Evolutionary conservation across 2,888 invertebrate species (phyloP), one percentile per base, ranked within the genome.

Genomic region (Thymelicus lineola): DNA sequence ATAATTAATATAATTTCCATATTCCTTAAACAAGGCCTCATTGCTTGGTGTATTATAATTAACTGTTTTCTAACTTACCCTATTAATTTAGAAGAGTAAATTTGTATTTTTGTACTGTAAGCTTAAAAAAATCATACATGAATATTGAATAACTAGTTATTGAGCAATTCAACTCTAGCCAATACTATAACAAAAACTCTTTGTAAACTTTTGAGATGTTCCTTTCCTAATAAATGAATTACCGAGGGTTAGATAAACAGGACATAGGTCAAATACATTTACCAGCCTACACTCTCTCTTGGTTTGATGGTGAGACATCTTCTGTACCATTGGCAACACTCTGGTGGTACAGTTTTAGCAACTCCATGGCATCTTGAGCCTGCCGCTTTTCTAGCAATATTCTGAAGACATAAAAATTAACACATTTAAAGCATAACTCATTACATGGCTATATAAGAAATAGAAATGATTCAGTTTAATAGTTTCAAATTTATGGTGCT

Each of bases 311-410:
- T 35, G 94, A 86, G n/a, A 91, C 86, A 83, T 94, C 94, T 70
- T 93, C 94, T 10, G 86, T 77, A n/a, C 94, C 93, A 77, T 94
- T 94, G 45, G 94, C 78, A 57, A 93, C 93, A 87, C 94, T 94
- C 75, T 94, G 94, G 82, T 95, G 95, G 81, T 96, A 97, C 77
- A 97, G 89, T 89, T 97, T 97, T 82, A 97, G 92, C 84, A 97
- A 93, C 89, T 97, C 97, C 95, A 97, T 95, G 64, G 97, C 97
- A 92, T 97, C 97, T 89, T 97, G 97, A 61, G 97, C 97, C 90
- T 97, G 97, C 74, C 97, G 95, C 88, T 97, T 97, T 84, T 97
- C 97, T 80, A 96, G 95, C 78, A 97, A 91, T 87, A 96, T 95
- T 85, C 96, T 95, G 88, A 74, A 90, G 87, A 63, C 50, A 73